Evolutionary conservation across 2,113 vertebrate species (phyloP).

Genomic region (Theristicus caerulescens): DNA sequence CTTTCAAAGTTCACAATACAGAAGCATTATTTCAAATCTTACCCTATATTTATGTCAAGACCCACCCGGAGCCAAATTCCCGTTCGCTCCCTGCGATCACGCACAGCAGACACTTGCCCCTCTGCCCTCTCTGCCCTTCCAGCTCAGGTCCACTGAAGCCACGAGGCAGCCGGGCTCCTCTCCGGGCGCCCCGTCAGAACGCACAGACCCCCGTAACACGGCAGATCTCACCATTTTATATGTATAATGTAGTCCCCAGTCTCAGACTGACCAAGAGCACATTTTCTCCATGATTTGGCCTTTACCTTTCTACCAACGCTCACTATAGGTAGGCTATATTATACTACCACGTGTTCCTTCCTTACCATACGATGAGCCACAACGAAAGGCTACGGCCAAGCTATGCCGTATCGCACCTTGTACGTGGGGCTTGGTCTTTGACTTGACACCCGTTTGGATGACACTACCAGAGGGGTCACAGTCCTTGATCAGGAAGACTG

Average conservation of each 20-base stretch:
- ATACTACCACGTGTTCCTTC: too few relatives aligned
- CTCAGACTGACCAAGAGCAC: not conserved
- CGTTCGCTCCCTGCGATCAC: not conserved
- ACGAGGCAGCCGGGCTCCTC: not conserved
- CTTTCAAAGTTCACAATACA: not conserved
- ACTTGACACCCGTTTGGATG: not conserved
- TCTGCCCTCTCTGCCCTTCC: not conserved
- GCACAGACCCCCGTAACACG: not conserved
- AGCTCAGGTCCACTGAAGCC: not conserved
- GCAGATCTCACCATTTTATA: too few relatives aligned
- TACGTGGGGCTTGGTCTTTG: fast-evolving
- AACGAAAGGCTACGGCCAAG: not conserved
- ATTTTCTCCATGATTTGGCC: not conserved
- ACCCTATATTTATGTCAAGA: not conserved
- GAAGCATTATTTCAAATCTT: not conserved
- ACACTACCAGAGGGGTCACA: not conserved
- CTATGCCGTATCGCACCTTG: fast-evolving
- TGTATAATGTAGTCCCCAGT: fast-evolving
- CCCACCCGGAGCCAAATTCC: not conserved
- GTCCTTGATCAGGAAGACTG: not conserved
- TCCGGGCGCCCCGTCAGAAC: not conserved
- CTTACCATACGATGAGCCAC: not conserved
- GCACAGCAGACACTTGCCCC: not conserved
- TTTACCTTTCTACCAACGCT: too few relatives aligned
- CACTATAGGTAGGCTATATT: not conserved